These are phyloP conservation scores for Drosophila santomea DNA, from an alignment of 1,140 invertebrate genomes.

Conservation along the genomic window DNA sequence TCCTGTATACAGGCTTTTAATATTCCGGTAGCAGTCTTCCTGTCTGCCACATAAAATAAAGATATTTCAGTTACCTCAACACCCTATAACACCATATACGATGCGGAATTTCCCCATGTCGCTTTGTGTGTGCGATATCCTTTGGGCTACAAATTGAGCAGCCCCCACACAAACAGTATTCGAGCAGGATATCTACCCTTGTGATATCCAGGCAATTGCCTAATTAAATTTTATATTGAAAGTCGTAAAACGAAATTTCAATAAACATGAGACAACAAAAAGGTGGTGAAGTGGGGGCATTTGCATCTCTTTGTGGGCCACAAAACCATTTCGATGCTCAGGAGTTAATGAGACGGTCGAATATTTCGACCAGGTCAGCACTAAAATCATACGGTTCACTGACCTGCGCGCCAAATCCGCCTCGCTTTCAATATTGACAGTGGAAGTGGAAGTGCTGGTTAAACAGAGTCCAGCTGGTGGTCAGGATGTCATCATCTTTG, in stretches of 20 bases:
- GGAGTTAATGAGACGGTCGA: conserved; percentile 57
- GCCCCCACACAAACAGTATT: conserved; percentile 17
- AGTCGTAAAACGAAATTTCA: conserved; percentile 77
- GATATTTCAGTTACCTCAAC: conserved; percentile 45
- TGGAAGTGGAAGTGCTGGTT: conserved; percentile 54
- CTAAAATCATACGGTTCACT: conserved; percentile 82
- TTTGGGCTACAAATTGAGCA: conserved; percentile 18
- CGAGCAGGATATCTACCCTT: conserved; percentile 34
- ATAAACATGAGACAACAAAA: conserved; percentile 56
- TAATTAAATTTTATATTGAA: conserved; percentile 81
- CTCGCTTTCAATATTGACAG: conserved; percentile 73
- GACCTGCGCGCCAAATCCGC: conserved; percentile 10
- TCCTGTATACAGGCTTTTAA: neutral
- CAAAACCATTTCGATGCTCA: conserved; percentile 15
- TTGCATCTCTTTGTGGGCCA: conserved; percentile 44
- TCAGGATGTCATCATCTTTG: conserved; percentile 26
- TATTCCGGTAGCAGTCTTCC: neutral
- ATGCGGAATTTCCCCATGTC: conserved; percentile 23
- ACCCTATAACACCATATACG: conserved; percentile 50
- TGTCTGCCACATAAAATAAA: conserved; percentile 46
- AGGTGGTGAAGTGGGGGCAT: conserved; percentile 27
- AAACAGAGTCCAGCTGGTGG: conserved; percentile 34
- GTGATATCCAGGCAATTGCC: conserved; percentile 67
- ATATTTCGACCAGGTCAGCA: conserved; percentile 45
- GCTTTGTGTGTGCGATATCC: conserved; percentile 4